These are phyloP conservation scores for Lepus americanus DNA, from an alignment of 2,113 vertebrate genomes.

Conservation along the genomic window DNA sequence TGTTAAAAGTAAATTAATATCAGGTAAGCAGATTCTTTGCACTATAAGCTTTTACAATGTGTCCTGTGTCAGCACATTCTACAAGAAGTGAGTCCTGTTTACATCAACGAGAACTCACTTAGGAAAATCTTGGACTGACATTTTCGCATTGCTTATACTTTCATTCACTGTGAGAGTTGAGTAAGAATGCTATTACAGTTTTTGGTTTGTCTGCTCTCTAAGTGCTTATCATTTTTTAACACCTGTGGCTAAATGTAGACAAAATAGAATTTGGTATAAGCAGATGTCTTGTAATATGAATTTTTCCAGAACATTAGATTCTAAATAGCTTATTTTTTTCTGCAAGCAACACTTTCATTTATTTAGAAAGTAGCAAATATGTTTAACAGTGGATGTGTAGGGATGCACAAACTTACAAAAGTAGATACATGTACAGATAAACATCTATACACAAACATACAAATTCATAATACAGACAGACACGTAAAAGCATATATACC, in stretches of 20 bases:
- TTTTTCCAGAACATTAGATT: constrained; percentile 75
- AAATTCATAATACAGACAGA: background rate
- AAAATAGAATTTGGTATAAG: constrained; percentile 69
- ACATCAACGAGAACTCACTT: constrained; percentile 57
- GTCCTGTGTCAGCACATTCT: constrained; percentile 77
- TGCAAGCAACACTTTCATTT: constrained; percentile 66
- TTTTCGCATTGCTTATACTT: constrained; percentile 68
- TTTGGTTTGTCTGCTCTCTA: constrained; percentile 65
- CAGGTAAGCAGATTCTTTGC: constrained; percentile 80
- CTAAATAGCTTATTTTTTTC: constrained; percentile 69
- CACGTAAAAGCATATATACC: background rate
- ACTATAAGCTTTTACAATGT: constrained; percentile 77
- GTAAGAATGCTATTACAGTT: constrained; percentile 62
- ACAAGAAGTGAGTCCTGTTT: constrained; percentile 76
- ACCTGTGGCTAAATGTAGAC: constrained; percentile 73
- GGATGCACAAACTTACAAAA: background rate
- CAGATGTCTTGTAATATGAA: constrained; percentile 74
- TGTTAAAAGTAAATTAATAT: constrained; percentile 89
- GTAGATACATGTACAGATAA: background rate
- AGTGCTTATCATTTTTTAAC: constrained; percentile 75
- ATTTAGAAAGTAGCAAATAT: constrained; percentile 64
- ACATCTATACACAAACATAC: background rate
- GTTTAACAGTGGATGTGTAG: background rate
- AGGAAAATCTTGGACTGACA: constrained; percentile 71
- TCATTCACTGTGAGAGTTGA: constrained; percentile 68